A percentile compares a stretch with the other conserved stretches of the same genome.
phyloP scores from a whole-genome alignment of 2,888 invertebrate species.

The Eumacrocentrus americanus region DNA sequence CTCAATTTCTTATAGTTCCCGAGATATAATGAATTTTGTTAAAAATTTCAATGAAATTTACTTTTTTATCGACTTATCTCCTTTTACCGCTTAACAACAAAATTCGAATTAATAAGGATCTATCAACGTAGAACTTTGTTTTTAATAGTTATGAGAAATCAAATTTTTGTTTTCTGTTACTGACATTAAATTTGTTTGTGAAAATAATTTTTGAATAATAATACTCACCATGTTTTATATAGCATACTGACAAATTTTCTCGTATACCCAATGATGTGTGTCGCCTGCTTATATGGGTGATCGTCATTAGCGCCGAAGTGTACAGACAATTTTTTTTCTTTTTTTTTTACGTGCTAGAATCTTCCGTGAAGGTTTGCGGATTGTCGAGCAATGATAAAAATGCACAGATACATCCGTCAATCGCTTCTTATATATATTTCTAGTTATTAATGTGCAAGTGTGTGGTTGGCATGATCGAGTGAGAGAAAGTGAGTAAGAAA shows the following conservation, averaged over 20 bases:
- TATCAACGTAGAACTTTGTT: no score
- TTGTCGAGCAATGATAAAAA: background rate
- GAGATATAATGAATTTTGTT: no score
- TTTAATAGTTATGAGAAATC: no score
- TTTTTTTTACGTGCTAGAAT: constrained; percentile 13
- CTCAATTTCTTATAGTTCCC: background rate
- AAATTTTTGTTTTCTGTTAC: no score
- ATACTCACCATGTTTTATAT: background rate
- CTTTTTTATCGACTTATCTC: no score
- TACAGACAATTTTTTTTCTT: constrained; percentile 13
- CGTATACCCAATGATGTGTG: background rate
- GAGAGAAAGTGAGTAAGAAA: constrained; percentile 48
- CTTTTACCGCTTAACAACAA: no score
- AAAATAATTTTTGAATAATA: background rate
- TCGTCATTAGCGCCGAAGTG: constrained; percentile 10
- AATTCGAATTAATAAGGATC: no score
- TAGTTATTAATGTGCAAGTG: constrained; percentile 39
- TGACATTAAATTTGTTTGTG: background rate
- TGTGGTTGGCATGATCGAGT: constrained; percentile 47
- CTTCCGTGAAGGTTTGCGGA: constrained; percentile 18
- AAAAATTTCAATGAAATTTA: no score
- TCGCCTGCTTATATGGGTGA: background rate
- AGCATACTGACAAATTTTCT: background rate
- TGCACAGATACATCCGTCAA: background rate
- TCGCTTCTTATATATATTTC: background rate